Percentiles rank a stretch among this genome's conserved stretches.
phyloP scores from a whole-genome alignment of 1,140 invertebrate species.

The Paracyclopina nana region DNA sequence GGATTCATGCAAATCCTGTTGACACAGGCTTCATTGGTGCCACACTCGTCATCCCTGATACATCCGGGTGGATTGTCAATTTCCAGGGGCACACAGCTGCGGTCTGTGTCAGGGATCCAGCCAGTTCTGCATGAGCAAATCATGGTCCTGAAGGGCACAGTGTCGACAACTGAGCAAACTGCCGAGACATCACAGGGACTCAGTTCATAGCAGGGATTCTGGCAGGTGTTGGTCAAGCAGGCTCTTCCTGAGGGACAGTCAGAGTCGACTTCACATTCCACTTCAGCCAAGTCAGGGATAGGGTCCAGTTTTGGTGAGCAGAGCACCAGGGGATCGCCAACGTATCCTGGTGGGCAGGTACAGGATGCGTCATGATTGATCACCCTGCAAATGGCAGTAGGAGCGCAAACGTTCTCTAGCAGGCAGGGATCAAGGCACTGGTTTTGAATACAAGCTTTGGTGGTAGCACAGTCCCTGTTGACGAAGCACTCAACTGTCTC shows the following conservation, averaged over 20 bases:
- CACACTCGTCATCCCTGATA: slow-evolving; percentile 48
- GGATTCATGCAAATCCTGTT: slow-evolving; percentile 64
- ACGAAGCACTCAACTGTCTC: slow-evolving; percentile 21
- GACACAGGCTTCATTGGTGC: slow-evolving; percentile 51
- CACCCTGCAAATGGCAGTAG: slow-evolving; percentile 23
- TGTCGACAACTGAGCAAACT: slow-evolving; percentile 23
- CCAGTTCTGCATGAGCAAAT: slow-evolving; percentile 23
- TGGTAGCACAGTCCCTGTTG: slow-evolving; percentile 22
- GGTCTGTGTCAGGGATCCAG: slow-evolving; percentile 40
- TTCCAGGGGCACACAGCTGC: slow-evolving; percentile 45
- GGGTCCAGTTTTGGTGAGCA: slow-evolving; percentile 24
- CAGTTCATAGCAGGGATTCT: slow-evolving; percentile 24
- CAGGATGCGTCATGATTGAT: slow-evolving; percentile 23
- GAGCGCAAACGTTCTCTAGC: slow-evolving; percentile 24
- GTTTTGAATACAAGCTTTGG: slow-evolving; percentile 24
- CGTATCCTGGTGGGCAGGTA: slow-evolving; percentile 22
- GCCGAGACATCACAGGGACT: slow-evolving; percentile 24
- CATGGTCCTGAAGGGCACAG: slow-evolving; percentile 22
- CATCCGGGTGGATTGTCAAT: slow-evolving; percentile 47
- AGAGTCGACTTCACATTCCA: slow-evolving; percentile 22
- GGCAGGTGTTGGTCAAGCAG: slow-evolving; percentile 24
- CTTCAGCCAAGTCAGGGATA: slow-evolving; percentile 42
- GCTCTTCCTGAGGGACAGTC: slow-evolving; percentile 24
- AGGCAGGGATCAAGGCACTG: slow-evolving; percentile 22
- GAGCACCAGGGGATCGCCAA: slow-evolving; percentile 23